A percentile compares a stretch with the other conserved stretches of the same genome.
These are phyloP conservation scores for Plusia festucae DNA, from an alignment of 2,888 invertebrate species.

Conservation along the genomic window DNA sequence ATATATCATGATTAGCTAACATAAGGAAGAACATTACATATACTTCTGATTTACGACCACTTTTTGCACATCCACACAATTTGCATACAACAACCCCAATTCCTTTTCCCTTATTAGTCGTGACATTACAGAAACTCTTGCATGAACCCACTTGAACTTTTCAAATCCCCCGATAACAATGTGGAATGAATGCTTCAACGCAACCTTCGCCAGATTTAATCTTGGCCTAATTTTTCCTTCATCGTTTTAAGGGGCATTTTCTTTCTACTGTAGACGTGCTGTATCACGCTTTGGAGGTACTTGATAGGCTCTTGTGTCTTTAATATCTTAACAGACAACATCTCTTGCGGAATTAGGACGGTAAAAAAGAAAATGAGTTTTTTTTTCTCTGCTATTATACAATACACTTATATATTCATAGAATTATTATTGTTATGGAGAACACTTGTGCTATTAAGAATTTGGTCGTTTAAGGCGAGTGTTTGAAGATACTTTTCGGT, in stretches of 20 bases:
- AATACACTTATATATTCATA: constrained; percentile 51
- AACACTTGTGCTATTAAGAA: constrained; percentile 40
- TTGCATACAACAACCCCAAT: constrained; percentile 34
- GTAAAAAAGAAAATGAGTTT: constrained; percentile 64
- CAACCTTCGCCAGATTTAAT: constrained; percentile 66
- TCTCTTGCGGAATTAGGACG: constrained; percentile 63
- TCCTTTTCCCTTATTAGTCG: constrained; percentile 49
- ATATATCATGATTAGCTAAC: background rate
- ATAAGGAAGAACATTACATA: constrained; percentile 7
- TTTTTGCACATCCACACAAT: constrained; percentile 25
- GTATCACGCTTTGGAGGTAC: constrained; percentile 63
- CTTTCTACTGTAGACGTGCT: constrained; percentile 61
- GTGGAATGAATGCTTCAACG: constrained; percentile 58
- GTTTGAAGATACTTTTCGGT: constrained; percentile 1
- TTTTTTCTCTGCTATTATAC: constrained; percentile 40
- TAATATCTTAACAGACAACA: constrained; percentile 71
- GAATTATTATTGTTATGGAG: constrained; percentile 51
- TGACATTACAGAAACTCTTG: constrained; percentile 49
- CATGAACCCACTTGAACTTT: constrained; percentile 59
- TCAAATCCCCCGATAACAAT: constrained; percentile 64
- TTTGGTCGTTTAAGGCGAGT: constrained; percentile 21
- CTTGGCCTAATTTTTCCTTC: constrained; percentile 62
- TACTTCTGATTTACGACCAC: constrained; percentile 11
- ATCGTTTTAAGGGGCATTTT: constrained; percentile 55
- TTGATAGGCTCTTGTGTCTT: constrained; percentile 67